Percentiles rank a stretch among this genome's conserved stretches.
Evolutionary conservation across 2,113 vertebrate species (phyloP).

Genomic region (Cavia porcellus): DNA sequence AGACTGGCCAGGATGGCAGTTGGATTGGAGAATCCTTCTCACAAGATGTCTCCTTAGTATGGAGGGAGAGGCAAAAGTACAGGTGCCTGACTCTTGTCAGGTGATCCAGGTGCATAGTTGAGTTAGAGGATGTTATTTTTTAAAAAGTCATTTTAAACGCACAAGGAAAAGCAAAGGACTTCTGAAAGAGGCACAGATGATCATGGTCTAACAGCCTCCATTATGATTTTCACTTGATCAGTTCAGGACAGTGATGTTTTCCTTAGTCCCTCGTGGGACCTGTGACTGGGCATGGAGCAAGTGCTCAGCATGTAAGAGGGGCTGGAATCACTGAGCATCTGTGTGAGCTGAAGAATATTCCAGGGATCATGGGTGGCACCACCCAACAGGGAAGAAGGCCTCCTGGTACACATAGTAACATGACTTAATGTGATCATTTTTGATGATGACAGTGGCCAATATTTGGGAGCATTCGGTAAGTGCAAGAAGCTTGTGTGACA

Average conservation of each 20-base stretch:
- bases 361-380: neutral
- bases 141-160: neutral
- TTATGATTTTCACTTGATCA: neutral
- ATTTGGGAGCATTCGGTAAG: neutral
- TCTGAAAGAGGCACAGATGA: neutral
- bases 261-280: neutral
- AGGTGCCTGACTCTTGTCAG: neutral
- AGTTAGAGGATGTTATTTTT: neutral
- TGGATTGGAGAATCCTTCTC: neutral
- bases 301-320: neutral
- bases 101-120: neutral
- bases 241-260: neutral
- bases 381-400: neutral
- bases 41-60: neutral
- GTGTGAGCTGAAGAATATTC: neutral
- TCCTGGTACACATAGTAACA: neutral
- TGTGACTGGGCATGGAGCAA: neutral
- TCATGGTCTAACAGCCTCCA: neutral
- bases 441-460: rapidly evolving
- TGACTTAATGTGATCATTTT: too few species aligned
- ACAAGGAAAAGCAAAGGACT: neutral
- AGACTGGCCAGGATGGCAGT: rapidly evolving
- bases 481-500: neutral
- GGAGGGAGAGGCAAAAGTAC: neutral
- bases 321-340: neutral